These are phyloP conservation scores for Catocala sponsa DNA, from an alignment of 2,888 invertebrate genomes.

Conservation along the genomic window DNA sequence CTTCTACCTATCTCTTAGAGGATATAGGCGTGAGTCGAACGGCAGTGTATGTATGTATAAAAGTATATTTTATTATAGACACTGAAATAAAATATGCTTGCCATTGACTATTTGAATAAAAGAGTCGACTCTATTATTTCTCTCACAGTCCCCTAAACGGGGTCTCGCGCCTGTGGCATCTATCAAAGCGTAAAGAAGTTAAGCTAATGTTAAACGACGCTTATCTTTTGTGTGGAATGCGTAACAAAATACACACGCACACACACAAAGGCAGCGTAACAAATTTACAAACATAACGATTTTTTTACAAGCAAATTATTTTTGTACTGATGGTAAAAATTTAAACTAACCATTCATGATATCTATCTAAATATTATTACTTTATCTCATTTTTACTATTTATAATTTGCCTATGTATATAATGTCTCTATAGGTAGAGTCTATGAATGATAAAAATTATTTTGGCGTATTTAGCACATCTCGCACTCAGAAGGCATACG, in stretches of 20 bases:
- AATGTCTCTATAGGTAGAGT: no score
- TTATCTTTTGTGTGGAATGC: constrained; percentile 85
- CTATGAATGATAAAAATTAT: no score
- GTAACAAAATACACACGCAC: constrained; percentile 54
- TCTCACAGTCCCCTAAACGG: constrained; percentile 63
- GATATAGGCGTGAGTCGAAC: no score
- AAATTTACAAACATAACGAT: constrained; percentile 23
- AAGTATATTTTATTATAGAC: no score
- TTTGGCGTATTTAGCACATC: no score
- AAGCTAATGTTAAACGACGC: constrained; percentile 86
- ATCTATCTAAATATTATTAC: no score
- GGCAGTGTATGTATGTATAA: no score
- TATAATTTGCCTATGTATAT: no score
- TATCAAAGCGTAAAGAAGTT: constrained; percentile 88
- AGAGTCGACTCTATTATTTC: constrained; percentile 8
- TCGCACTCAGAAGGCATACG: no score
- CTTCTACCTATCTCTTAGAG: no score
- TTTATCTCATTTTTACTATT: no score
- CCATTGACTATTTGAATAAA: constrained; percentile 5
- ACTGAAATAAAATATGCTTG: not conserved
- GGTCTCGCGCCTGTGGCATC: constrained; percentile 54
- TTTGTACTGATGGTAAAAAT: not conserved
- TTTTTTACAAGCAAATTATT: constrained; percentile 11
- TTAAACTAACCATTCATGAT: no score
- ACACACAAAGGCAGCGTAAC: constrained; percentile 42